Evolutionary conservation across 1,140 invertebrate species (phyloP).

Genomic region (Anastatus disparis): DNA sequence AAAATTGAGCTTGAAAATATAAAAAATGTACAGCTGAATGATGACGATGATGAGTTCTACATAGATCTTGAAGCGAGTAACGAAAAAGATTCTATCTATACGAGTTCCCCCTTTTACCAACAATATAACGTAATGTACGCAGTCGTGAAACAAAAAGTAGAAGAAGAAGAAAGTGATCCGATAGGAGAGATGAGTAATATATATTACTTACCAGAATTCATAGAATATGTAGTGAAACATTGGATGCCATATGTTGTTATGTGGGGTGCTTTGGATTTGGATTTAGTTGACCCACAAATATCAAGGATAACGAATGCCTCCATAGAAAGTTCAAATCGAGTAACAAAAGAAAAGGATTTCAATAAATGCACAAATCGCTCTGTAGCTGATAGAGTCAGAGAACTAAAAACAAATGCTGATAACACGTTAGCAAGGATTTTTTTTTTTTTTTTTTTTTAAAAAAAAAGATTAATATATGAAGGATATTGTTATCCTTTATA

Average conservation of each 20-base stretch:
- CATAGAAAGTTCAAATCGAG: conserved; percentile 8
- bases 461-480: too few relatives aligned
- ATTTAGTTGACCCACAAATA: background rate
- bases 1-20: background rate
- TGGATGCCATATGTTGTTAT: background rate
- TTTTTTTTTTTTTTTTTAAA: too few relatives aligned
- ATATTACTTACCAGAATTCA: background rate
- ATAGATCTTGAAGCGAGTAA: background rate
- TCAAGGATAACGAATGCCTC: background rate
- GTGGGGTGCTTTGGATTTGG: background rate
- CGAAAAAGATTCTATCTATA: background rate
- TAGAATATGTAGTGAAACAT: background rate
- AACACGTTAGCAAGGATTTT: background rate
- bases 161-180: background rate
- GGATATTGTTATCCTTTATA: too few relatives aligned
- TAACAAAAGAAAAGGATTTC: background rate
- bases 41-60: background rate
- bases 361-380: background rate
- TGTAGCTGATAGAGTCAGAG: background rate
- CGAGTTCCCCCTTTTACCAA: background rate
- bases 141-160: background rate
- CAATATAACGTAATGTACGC: background rate
- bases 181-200: background rate
- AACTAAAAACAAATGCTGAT: background rate
- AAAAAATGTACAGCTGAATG: background rate